These are phyloP conservation scores for Conus canariensis DNA, from an alignment of 2,888 invertebrate species.

Conservation along the genomic window DNA sequence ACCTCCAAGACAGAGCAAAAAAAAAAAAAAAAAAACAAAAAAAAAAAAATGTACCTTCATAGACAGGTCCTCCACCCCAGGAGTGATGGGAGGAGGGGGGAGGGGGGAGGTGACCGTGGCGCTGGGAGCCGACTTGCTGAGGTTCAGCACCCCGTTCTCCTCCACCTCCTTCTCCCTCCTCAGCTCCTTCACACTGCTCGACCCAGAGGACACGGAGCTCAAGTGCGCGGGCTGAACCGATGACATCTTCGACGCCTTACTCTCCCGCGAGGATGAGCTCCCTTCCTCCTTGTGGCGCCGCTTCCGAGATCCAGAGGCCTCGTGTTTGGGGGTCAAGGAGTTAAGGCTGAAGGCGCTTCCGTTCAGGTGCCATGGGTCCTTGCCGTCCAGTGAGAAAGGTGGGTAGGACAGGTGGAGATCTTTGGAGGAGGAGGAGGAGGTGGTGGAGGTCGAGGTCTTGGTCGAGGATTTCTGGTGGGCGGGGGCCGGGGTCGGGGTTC, in stretches of 20 bases:
- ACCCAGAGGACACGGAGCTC: not conserved
- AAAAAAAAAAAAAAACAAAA: not conserved
- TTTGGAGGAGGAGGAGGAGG: conserved; percentile 33
- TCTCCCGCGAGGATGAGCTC: conserved; percentile 21
- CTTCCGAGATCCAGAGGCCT: conserved; percentile 21
- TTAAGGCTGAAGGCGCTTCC: conserved; percentile 37
- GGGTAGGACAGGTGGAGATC: conserved; percentile 26
- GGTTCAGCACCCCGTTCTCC: conserved; percentile 28
- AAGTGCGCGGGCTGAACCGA: conserved; percentile 38
- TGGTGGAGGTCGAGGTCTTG: conserved; percentile 8
- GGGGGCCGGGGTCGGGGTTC: conserved; percentile 39
- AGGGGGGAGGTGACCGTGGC: conserved; percentile 22
- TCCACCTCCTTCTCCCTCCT: not conserved
- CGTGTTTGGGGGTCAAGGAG: not conserved
- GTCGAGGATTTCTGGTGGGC: conserved; percentile 35
- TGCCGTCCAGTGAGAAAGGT: conserved; percentile 34
- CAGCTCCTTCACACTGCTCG: not conserved
- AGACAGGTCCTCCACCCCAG: conserved; percentile 41
- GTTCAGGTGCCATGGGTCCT: conserved; percentile 36
- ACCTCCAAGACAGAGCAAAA: too few species aligned
- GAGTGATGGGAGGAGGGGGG: conserved; percentile 23
- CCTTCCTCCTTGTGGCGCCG: conserved; percentile 35
- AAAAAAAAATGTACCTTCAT: conserved; percentile 19
- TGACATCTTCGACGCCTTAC: conserved; percentile 35
- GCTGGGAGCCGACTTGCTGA: conserved; percentile 33